Conservation (phyloP, 2,797 vertebrate species). For the Avahi laniger region DNA sequence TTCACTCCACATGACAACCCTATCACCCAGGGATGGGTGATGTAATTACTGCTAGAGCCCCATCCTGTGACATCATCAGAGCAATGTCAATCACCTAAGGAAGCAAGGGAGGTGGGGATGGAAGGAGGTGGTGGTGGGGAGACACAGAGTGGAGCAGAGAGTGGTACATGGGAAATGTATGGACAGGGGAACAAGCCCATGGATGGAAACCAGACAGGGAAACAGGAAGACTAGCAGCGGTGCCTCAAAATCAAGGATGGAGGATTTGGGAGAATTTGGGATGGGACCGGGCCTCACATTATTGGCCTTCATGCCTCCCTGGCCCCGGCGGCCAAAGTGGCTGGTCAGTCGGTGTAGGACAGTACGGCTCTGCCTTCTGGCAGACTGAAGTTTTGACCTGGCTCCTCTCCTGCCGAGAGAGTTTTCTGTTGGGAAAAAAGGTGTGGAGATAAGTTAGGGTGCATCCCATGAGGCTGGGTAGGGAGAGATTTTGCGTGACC, state of each 20-base stretch:
- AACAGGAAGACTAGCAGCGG: background rate
- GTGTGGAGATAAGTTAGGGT: background rate
- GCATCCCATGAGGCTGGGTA: background rate
- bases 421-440: conserved; percentile 80
- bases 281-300: conserved; percentile 86
- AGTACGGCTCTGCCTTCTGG: conserved; percentile 86
- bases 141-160: background rate
- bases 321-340: conserved; percentile 88
- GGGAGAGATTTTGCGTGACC: background rate
- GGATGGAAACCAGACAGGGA: background rate
- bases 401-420: conserved; percentile 85
- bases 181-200: fast-evolving
- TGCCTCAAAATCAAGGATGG: background rate
- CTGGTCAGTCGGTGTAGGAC: conserved; percentile 89
- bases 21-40: background rate
- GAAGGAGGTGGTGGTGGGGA: background rate
- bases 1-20: background rate
- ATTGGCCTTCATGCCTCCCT: conserved; percentile 88
- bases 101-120: background rate
- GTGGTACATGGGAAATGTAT: background rate
- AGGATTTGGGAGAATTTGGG: background rate
- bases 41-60: background rate
- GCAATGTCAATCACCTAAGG: background rate
- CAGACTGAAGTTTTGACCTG: conserved; percentile 84
- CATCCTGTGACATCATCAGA: background rate